Evolutionary conservation across 2,797 vertebrate species (phyloP).

Genomic region (Lerista edwardsae): DNA sequence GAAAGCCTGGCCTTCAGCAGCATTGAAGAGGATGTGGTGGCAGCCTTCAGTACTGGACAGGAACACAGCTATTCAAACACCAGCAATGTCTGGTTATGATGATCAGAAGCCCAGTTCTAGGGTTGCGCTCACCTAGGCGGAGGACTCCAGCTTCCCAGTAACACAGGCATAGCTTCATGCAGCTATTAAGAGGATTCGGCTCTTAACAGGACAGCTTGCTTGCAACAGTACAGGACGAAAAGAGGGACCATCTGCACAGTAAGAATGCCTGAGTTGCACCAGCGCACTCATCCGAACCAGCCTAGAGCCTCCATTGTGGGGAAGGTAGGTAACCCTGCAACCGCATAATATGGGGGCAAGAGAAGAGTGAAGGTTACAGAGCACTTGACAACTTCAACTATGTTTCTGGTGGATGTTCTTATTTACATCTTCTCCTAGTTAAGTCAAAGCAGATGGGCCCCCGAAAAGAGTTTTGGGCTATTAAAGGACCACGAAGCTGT

Average conservation of each 20-base stretch:
- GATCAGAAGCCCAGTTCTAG: background rate
- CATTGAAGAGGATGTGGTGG: conserved; percentile 81
- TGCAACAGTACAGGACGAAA: background rate
- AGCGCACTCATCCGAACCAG: background rate
- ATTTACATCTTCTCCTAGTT: background rate
- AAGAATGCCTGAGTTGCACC: background rate
- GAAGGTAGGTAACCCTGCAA: background rate
- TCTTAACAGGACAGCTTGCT: background rate
- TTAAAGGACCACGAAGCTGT: background rate
- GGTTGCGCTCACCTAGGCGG: background rate
- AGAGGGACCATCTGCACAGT: background rate
- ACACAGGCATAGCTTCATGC: background rate
- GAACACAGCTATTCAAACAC: conserved; percentile 93
- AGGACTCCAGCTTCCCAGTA: background rate
- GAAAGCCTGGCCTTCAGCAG: conserved; percentile 84
- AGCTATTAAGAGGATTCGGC: background rate
- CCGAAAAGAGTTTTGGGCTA: background rate
- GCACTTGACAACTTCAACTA: background rate
- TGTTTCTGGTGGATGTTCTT: background rate
- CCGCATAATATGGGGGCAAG: background rate
- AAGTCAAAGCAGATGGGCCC: background rate
- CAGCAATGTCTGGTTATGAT: conserved; percentile 83
- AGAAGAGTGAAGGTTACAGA: background rate
- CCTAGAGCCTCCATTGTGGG: background rate
- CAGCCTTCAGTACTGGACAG: conserved; percentile 72